Percentiles rank a stretch among this genome's conserved stretches.
Evolutionary conservation across 2,797 vertebrate genomes (phyloP).

Genomic region (Lepus oiostolus): DNA sequence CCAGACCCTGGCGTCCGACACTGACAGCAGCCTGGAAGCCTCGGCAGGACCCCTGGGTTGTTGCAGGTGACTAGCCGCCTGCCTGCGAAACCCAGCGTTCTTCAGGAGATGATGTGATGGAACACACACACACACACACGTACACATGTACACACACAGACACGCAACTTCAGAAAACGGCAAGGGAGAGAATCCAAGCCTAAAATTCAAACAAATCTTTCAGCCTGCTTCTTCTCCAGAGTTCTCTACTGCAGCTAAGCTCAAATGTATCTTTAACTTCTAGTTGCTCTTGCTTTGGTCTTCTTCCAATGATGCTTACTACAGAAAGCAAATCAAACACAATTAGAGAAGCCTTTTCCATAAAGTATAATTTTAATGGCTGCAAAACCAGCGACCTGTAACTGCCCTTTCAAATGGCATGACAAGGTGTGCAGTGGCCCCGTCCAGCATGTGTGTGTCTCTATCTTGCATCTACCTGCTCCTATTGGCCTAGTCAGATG

Average conservation of each 20-base stretch:
- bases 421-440: conserved; percentile 92
- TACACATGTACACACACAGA: neutral
- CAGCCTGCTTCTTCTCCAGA: conserved; percentile 95
- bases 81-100: conserved; percentile 99
- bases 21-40: conserved; percentile 99
- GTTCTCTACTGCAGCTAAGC: conserved; percentile 92
- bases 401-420: conserved; percentile 91
- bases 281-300: conserved; percentile 98
- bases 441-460: conserved; percentile 83
- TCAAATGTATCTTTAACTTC: conserved; percentile 95
- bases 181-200: conserved; percentile 85
- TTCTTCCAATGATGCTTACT: conserved; percentile 92
- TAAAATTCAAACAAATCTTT: conserved; percentile 86
- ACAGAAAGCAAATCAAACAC: conserved; percentile 83
- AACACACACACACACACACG: conserved; percentile 72
- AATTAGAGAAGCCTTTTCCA: conserved; percentile 90
- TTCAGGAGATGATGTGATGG: conserved; percentile 96
- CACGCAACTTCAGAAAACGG: conserved; percentile 82
- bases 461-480: conserved; percentile 85
- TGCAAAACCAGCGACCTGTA: conserved; percentile 90
- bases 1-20: conserved; percentile 99
- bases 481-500: conserved; percentile 82
- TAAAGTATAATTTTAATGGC: conserved; percentile 94
- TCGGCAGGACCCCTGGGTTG: conserved; percentile 99
- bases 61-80: conserved; percentile 99